These are phyloP conservation scores for Hypolimnas misippus DNA, from an alignment of 2,888 invertebrate species.

Conservation along the genomic window DNA sequence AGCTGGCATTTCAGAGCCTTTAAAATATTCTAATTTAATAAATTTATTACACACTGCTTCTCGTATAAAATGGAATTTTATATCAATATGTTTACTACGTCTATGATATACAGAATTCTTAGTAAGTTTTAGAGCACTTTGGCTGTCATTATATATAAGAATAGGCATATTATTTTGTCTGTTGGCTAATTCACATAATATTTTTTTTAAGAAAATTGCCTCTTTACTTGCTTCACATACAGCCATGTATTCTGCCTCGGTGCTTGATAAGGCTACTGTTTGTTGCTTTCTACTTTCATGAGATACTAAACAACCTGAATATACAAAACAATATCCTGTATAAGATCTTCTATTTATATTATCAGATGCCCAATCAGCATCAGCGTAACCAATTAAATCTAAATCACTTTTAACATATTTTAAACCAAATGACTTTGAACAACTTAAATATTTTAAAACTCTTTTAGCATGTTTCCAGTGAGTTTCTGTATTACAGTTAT, in stretches of 20 bases:
- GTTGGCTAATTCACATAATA: constrained; percentile 23
- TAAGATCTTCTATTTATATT: constrained; percentile 13
- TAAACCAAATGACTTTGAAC: constrained; percentile 26
- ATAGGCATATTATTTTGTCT: constrained; percentile 7
- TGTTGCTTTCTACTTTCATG: constrained; percentile 27
- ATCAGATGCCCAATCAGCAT: constrained; percentile 33
- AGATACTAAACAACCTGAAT: constrained; percentile 20
- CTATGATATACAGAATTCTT: constrained; percentile 7
- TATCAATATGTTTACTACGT: constrained; percentile 27
- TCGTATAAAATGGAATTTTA: constrained; percentile 28
- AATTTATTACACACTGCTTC: constrained; percentile 22
- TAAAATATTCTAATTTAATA: constrained; percentile 21
- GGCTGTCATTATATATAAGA: constrained; percentile 5
- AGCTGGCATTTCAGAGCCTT: constrained; percentile 23
- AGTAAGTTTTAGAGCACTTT: constrained; percentile 8
- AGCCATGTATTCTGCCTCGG: constrained; percentile 21
- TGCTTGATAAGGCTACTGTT: constrained; percentile 23
- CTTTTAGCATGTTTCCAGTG: constrained; percentile 32
- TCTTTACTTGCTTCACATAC: constrained; percentile 30
- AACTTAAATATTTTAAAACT: constrained; percentile 29
- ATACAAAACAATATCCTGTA: constrained; percentile 14
- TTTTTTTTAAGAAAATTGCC: constrained; percentile 5
- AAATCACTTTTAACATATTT: constrained; percentile 22
- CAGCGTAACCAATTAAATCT: constrained; percentile 27
- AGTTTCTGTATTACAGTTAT: constrained; percentile 26